Evolutionary conservation across 2,797 vertebrate species (phyloP).

Genomic region (Coregonus sp.): DNA sequence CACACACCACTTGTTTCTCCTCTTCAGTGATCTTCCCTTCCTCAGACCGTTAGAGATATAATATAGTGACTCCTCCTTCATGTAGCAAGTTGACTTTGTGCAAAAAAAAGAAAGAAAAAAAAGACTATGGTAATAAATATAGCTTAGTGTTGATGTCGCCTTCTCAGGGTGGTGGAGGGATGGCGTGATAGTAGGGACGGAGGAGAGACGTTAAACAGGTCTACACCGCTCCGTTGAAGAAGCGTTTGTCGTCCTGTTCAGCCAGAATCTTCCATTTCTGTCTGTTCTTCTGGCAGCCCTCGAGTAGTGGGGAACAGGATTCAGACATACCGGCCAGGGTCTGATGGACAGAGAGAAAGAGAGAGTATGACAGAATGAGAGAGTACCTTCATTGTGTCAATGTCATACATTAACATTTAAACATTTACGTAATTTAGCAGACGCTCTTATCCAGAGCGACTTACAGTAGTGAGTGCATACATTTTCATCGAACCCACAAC

Average conservation of each 20-base stretch:
- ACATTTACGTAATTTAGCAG: not conserved
- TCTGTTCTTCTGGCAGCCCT: conserved; percentile 91
- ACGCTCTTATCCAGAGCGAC: not conserved
- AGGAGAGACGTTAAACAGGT: not conserved
- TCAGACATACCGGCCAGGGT: conserved; percentile 84
- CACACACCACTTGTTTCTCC: not conserved
- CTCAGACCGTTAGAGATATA: conserved; percentile 25
- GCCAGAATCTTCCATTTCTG: conserved; percentile 91
- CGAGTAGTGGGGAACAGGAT: conserved; percentile 88
- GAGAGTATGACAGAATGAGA: conserved; percentile 33
- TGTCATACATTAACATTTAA: no score
- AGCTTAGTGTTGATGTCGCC: conserved; percentile 66
- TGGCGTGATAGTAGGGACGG: conserved; percentile 34
- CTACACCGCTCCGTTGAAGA: conserved; percentile 79
- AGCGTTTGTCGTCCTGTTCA: conserved; percentile 84
- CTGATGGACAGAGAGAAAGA: not conserved
- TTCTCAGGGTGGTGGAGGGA: conserved; percentile 66
- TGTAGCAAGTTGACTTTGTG: conserved; percentile 81
- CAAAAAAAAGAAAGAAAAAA: conserved; percentile 70
- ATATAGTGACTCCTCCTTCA: conserved; percentile 51
- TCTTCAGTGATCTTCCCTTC: conserved; percentile 59
- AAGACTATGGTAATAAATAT: conserved; percentile 78
- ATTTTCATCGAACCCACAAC: no score
- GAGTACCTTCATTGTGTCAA: no score
- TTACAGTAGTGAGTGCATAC: not conserved